Evolutionary conservation across 2,888 invertebrate species (phyloP).

Genomic region (Lasioglossum calceatum): DNA sequence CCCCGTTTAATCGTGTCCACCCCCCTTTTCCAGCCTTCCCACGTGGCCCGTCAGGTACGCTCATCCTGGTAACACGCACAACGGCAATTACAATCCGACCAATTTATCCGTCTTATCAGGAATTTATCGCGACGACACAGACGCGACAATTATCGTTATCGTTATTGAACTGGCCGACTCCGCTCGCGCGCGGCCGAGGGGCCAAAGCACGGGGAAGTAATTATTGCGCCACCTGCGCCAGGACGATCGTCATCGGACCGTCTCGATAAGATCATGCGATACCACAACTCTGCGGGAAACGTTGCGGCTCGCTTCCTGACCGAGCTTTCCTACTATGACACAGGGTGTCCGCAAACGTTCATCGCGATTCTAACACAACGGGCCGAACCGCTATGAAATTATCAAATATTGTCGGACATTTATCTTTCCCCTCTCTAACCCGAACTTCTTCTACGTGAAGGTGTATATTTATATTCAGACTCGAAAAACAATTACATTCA

Average conservation of each 20-base stretch:
- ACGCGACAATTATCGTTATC: constrained; percentile 74
- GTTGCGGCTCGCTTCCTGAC: constrained; percentile 53
- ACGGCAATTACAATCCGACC: constrained; percentile 83
- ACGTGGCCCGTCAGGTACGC: constrained; percentile 43
- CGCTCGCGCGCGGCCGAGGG: not conserved
- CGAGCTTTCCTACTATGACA: constrained; percentile 43
- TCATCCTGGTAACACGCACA: constrained; percentile 79
- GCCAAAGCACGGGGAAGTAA: constrained; percentile 58
- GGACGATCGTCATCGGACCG: constrained; percentile 58
- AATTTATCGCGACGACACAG: constrained; percentile 74
- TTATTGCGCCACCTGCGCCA: constrained; percentile 72
- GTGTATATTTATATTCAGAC: not conserved
- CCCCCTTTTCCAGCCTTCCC: constrained; percentile 38
- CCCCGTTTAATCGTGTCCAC: constrained; percentile 64
- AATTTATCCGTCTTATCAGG: constrained; percentile 81
- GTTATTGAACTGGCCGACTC: constrained; percentile 60
- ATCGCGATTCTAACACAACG: not conserved
- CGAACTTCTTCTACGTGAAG: not conserved
- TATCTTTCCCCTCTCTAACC: not conserved
- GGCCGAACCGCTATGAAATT: not conserved
- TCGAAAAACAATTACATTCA: not conserved
- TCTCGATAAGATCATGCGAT: constrained; percentile 62
- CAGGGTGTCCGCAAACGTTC: not conserved
- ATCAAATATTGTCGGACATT: not conserved
- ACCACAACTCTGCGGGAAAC: constrained; percentile 49